Evolutionary conservation across 64 coral and sea anemone genomes (phyloP), one percentile per base, ranked within the genome.

Genomic region (Stichodactyla helianthus): DNA sequence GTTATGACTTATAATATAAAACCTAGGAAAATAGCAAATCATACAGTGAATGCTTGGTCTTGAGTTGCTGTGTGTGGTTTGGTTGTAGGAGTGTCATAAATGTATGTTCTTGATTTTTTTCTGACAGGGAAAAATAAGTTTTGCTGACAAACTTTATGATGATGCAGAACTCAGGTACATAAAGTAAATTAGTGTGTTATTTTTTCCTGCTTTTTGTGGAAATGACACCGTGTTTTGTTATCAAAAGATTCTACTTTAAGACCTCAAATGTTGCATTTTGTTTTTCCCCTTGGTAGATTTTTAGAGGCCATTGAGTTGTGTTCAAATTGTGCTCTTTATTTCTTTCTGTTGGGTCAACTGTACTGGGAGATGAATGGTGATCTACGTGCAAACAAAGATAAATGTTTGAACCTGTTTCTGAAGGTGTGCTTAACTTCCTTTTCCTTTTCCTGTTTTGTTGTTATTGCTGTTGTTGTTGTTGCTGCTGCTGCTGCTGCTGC

Each of bases 321-420:
- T 77, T 51, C 83, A 82, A 88, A 93, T 17, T 92, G 91, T 82
- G 87, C 94, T 1, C 84, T 84, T 50, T 93, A 93, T 60, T 74
- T 90, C 59, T 96, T 96, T 83, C 67, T 93, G 63, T 88, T 96
- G 44, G 94, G 94, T 59, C 89, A 93, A 77, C 82, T 96, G 51
- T 96, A 96, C 80, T 96, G 94, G 94, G 79, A 96, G 86, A 96
- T 96, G 94, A 93, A 92, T 90, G 94, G 88, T 61, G 91, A 96
- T 13, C 85, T 96, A 0, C 82, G 88, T 54, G 88, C 91, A 52
- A 87, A 96, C 67, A 96, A 93, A 77, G 89, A 87, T 22, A 96
- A 96, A 52, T 96, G 94, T 79, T 84, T 96, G 22, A 89, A 79
- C 19, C 79, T 87, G 79, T 93, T 96, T 56, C 79, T 96, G 4